These are phyloP conservation scores for Rhynchophorus ferrugineus DNA, from an alignment of 1,140 invertebrate species.

Conservation along the genomic window DNA sequence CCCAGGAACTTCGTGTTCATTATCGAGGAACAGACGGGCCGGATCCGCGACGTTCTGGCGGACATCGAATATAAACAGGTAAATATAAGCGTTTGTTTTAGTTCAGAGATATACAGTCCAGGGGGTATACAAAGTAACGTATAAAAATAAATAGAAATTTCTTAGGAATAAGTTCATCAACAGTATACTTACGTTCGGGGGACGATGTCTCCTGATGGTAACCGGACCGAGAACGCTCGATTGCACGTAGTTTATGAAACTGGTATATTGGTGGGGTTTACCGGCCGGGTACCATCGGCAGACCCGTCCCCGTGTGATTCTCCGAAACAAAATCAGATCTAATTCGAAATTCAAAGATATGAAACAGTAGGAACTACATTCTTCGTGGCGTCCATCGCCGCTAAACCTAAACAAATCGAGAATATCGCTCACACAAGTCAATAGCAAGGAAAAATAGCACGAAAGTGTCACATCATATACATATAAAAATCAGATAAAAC, in stretches of 20 bases:
- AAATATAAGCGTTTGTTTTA: neutral
- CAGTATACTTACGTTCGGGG: neutral
- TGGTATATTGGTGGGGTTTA: too few relatives aligned
- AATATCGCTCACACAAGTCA: slow-evolving; percentile 19
- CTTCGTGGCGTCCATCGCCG: slow-evolving; percentile 14
- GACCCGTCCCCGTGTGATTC: too few relatives aligned
- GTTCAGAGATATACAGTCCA: neutral
- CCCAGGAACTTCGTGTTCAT: neutral
- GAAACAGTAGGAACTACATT: slow-evolving; percentile 3
- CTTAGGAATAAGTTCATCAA: slow-evolving; percentile 3
- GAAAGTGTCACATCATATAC: slow-evolving; percentile 8
- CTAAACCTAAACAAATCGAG: slow-evolving; percentile 5
- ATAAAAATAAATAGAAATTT: neutral
- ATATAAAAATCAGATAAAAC: slow-evolving; percentile 28
- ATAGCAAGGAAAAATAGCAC: slow-evolving; percentile 18
- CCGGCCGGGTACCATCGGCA: too few relatives aligned
- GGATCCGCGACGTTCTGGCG: neutral
- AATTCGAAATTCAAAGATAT: neutral
- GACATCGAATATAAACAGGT: neutral
- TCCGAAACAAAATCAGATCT: too few relatives aligned
- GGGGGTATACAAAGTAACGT: neutral
- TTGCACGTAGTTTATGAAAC: neutral
- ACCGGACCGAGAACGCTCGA: neutral
- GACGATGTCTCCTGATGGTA: neutral
- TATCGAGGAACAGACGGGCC: neutral